Percentiles rank a stretch among this genome's conserved stretches.
phyloP scores from a whole-genome alignment of 2,113 vertebrate species.

The Rhea pennata region DNA sequence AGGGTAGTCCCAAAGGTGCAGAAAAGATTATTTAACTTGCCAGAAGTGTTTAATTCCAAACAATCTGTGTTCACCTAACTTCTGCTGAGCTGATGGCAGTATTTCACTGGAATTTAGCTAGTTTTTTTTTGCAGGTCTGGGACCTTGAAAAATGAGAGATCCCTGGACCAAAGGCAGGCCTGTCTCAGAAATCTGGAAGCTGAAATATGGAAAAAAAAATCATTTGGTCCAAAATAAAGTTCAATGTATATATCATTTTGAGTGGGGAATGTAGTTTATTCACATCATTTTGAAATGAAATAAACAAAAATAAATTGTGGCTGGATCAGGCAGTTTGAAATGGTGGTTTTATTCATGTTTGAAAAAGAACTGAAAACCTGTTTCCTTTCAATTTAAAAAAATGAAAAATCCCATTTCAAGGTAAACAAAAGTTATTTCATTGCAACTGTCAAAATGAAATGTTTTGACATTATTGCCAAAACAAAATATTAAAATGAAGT shows the following conservation, averaged over 20 bases:
- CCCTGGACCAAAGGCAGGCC: not conserved
- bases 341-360: not conserved
- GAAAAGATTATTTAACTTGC: not conserved
- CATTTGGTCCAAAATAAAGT: not conserved
- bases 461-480: not conserved
- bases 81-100: not conserved
- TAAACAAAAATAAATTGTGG: not conserved
- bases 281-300: not conserved
- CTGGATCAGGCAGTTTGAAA: not conserved
- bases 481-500: not conserved
- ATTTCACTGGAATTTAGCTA: not conserved
- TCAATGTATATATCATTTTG: not conserved
- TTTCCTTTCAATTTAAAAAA: not conserved
- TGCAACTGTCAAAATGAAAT: not conserved
- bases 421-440: not conserved
- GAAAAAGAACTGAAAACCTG: not conserved
- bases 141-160: not conserved
- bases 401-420: not conserved
- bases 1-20: not conserved
- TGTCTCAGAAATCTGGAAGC: not conserved
- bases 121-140: not conserved
- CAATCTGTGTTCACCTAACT: not conserved
- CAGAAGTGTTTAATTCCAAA: not conserved
- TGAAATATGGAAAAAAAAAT: not conserved
- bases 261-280: not conserved